Percentiles rank a stretch among this genome's conserved stretches.
These are phyloP conservation scores for Zaprionus kolodkinae DNA, from an alignment of 1,140 invertebrate species.

Conservation along the genomic window DNA sequence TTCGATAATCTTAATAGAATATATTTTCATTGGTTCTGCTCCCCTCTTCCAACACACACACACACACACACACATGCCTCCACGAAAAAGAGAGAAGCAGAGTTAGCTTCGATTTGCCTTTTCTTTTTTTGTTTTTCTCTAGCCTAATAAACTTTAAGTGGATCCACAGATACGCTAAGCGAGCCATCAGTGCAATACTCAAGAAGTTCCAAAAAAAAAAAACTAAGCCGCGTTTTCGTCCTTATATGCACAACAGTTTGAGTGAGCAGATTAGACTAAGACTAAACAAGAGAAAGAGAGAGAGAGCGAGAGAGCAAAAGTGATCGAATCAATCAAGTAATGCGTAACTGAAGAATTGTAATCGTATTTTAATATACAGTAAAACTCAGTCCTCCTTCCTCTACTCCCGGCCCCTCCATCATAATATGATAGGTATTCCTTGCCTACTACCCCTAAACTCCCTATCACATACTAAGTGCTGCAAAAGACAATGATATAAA, in stretches of 20 bases:
- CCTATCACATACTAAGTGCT: slow-evolving; percentile 1
- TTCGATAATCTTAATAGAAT: background rate
- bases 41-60: background rate
- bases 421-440: background rate
- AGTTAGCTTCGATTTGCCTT: slow-evolving; percentile 12
- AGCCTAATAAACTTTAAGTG: slow-evolving; percentile 22
- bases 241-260: background rate
- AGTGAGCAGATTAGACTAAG: slow-evolving; percentile 18
- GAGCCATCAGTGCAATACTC: slow-evolving; percentile 48
- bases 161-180: slow-evolving; percentile 15
- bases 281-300: background rate
- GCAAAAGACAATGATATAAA: slow-evolving; percentile 32
- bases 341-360: slow-evolving; percentile 1
- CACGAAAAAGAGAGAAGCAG: background rate
- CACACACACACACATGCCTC: too few species aligned
- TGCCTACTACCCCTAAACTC: background rate
- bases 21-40: background rate
- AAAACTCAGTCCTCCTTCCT: background rate
- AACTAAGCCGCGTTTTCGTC: slow-evolving; percentile 5
- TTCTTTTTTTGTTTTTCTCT: background rate
- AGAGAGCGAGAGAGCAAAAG: background rate
- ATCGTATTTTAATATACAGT: background rate
- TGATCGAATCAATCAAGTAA: background rate
- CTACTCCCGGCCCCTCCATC: background rate
- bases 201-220: slow-evolving; percentile 1